Conservation (phyloP, 2,797 vertebrate species). For the Muscicapa striata region DNA sequence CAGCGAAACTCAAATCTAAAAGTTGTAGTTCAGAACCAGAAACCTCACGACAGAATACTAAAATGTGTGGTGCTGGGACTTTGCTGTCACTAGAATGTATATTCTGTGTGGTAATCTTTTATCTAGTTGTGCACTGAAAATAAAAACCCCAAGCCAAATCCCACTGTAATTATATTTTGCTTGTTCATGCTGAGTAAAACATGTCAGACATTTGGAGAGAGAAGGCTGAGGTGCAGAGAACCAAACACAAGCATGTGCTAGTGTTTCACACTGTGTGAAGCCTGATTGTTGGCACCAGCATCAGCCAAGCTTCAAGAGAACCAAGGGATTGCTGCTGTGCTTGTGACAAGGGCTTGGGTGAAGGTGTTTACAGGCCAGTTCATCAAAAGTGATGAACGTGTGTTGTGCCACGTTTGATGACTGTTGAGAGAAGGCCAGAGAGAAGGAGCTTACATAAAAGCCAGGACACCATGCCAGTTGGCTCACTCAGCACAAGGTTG, state of each 20-base stretch:
- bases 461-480: neutral
- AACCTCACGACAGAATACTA: neutral
- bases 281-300: neutral
- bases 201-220: neutral
- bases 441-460: neutral
- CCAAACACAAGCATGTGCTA: neutral
- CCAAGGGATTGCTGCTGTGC: neutral
- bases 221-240: neutral
- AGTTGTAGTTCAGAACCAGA: neutral
- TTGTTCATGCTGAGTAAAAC: neutral
- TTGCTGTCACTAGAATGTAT: neutral
- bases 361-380: neutral
- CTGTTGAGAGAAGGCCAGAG: neutral
- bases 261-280: rapidly evolving
- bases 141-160: neutral
- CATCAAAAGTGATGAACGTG: neutral
- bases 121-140: neutral
- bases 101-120: neutral
- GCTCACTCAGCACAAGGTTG: neutral
- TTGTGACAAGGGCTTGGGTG: neutral
- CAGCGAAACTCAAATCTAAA: neutral
- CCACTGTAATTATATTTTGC: neutral
- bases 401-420: neutral
- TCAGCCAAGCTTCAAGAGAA: neutral
- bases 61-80: neutral